Evolutionary conservation across 2,797 vertebrate species (phyloP).

Genomic region (Anolis apletophallus): DNA sequence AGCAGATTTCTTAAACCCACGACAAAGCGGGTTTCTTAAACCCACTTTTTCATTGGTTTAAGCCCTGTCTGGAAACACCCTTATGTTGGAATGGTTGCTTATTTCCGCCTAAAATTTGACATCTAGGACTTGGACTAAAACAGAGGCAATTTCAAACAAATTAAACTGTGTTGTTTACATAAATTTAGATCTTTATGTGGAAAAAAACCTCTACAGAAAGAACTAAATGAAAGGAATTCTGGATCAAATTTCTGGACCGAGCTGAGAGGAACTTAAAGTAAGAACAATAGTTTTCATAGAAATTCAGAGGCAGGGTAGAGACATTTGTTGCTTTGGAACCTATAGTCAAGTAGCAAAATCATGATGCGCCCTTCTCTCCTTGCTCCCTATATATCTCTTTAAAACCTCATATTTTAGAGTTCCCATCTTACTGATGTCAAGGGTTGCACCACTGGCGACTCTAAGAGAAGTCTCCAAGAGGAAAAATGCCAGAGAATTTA

Average conservation of each 20-base stretch:
- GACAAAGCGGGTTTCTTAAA: too few relatives aligned
- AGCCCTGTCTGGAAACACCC: too few relatives aligned
- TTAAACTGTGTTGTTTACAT: neutral
- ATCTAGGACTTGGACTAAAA: neutral
- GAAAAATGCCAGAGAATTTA: slow-evolving; percentile 16
- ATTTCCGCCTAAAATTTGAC: neutral
- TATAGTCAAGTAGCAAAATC: neutral
- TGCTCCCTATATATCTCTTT: neutral
- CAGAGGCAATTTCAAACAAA: neutral
- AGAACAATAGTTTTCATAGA: neutral
- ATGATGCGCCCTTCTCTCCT: neutral
- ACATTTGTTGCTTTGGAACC: neutral
- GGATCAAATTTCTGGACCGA: neutral
- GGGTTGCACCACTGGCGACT: neutral
- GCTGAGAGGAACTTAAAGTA: neutral
- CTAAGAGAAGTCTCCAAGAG: neutral
- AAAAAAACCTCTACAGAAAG: neutral
- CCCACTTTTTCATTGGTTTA: too few relatives aligned
- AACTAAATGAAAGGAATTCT: neutral
- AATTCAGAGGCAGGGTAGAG: neutral
- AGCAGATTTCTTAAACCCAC: too few relatives aligned
- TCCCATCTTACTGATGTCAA: neutral
- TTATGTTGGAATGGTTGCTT: neutral
- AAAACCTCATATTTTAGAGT: neutral
- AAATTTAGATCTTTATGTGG: neutral